Percentiles rank a stretch among this genome's conserved stretches.
Conservation (phyloP, 2,888 invertebrate species). For the Caprella mutica region DNA sequence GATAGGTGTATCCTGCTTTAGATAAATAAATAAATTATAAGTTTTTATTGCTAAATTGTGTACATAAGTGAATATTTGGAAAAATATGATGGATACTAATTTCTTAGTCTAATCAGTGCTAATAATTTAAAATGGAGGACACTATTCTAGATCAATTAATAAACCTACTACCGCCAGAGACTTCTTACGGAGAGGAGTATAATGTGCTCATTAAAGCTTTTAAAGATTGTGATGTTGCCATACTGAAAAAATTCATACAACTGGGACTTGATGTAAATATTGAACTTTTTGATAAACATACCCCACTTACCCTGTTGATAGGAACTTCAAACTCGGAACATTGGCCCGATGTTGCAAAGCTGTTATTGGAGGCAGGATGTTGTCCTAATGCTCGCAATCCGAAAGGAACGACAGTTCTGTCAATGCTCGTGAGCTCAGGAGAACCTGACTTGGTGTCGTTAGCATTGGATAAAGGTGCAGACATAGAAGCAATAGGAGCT, state of each 20-base stretch:
- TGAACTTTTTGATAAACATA: slow-evolving; percentile 50
- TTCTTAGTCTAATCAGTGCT: too few relatives aligned
- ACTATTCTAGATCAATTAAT: not conserved
- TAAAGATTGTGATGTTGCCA: slow-evolving; percentile 39
- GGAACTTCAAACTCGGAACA: slow-evolving; percentile 47
- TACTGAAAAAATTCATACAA: slow-evolving; percentile 45
- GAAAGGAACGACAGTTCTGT: slow-evolving; percentile 21
- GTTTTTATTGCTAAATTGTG: too few relatives aligned
- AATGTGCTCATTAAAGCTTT: slow-evolving; percentile 16
- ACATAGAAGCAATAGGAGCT: slow-evolving; percentile 46
- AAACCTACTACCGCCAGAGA: not conserved
- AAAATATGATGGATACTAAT: too few relatives aligned
- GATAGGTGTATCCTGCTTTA: too few relatives aligned
- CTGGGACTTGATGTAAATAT: slow-evolving; percentile 49
- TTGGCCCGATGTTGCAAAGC: slow-evolving; percentile 20
- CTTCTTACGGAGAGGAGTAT: slow-evolving; percentile 10
- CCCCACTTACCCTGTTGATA: slow-evolving; percentile 51
- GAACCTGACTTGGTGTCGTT: slow-evolving; percentile 19
- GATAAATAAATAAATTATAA: too few relatives aligned
- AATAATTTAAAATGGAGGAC: not conserved
- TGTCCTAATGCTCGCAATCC: slow-evolving; percentile 17
- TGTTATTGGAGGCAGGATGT: slow-evolving; percentile 21
- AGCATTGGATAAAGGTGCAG: slow-evolving; percentile 21
- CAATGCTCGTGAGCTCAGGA: slow-evolving; percentile 14
- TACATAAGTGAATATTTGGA: too few relatives aligned